Conservation (phyloP, 2,888 invertebrate genomes). For the Tenthredo mesomela region DNA sequence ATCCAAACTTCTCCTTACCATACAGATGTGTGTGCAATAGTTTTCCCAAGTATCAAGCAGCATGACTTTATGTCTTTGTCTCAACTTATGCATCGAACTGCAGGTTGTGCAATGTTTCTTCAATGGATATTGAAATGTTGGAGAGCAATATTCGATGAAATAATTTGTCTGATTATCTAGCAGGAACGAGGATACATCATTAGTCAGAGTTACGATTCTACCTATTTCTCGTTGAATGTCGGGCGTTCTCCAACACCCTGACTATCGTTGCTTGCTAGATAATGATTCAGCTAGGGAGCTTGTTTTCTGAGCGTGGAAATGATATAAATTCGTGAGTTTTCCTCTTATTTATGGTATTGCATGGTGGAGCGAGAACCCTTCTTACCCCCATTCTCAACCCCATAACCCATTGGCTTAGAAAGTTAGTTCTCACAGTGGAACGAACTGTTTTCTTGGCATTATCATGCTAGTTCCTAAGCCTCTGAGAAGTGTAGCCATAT, state of each 20-base stretch:
- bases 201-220: conserved; percentile 7
- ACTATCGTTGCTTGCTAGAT: background rate
- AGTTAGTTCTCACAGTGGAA: background rate
- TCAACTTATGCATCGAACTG: background rate
- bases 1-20: background rate
- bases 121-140: background rate
- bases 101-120: background rate
- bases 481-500: background rate
- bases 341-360: conserved; percentile 14
- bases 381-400: background rate
- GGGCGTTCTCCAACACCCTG: background rate
- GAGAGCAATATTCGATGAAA: background rate
- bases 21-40: background rate
- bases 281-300: background rate
- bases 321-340: background rate
- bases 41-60: background rate
- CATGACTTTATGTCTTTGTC: background rate
- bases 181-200: background rate
- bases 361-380: background rate
- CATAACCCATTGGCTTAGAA: background rate
- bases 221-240: background rate
- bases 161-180: background rate
- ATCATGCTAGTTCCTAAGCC: background rate
- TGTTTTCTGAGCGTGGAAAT: background rate
- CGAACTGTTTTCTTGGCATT: background rate